Base-by-base conservation (phyloP, 2,888 invertebrate genomes). In the Hypomecis atomaria region DNA sequence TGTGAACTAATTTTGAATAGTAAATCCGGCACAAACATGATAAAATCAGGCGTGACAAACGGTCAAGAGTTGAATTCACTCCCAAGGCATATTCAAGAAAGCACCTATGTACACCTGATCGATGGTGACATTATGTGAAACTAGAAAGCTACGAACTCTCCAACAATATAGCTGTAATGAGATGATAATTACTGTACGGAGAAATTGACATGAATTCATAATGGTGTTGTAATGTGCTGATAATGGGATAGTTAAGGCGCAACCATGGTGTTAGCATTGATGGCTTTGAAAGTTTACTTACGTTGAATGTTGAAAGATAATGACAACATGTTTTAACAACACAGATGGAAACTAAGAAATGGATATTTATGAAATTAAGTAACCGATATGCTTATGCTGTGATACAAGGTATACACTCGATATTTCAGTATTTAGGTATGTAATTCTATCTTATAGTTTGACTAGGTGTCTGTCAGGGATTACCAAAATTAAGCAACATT, bases 121-220 rank as follows among this genome's bases (percentile, higher is more conserved):
- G 11, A 36, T 48, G 44, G 11, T 49, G 45, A 48, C 56, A 57
- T 57, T 57, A 57, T 23, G 59, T 49, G 54, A 54, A 43, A 54
- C 37, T n/a, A 49, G 48, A 59, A 54, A 62, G 43, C 11, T 13
- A 44, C 37, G 11, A 47, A 36, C 48, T 40, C 48, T 56, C 34
- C 42, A 43, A 56, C 62, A 63, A 57, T 58, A 58, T 62, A 36
- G 34, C 23, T 6, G n/a, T 65, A 65, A 65, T 60, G 60, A 52
- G 56, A 47, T 52, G 65, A 44, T 65, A 65, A 65, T 60, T 59
- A 56, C 37, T 50, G 38, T 55, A 47, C 45, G 47, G 56, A 60
- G 55, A 56, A 42, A 65, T 53, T 60, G 56, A 43, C 65, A 52
- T 42, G 59, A 53, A 60, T 59, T 64, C 56, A 60, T 59, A 56